Percentiles rank a stretch among this genome's conserved stretches.
phyloP scores from a whole-genome alignment of 64 coral and sea anemone species.

The Platygyra sinensis region DNA sequence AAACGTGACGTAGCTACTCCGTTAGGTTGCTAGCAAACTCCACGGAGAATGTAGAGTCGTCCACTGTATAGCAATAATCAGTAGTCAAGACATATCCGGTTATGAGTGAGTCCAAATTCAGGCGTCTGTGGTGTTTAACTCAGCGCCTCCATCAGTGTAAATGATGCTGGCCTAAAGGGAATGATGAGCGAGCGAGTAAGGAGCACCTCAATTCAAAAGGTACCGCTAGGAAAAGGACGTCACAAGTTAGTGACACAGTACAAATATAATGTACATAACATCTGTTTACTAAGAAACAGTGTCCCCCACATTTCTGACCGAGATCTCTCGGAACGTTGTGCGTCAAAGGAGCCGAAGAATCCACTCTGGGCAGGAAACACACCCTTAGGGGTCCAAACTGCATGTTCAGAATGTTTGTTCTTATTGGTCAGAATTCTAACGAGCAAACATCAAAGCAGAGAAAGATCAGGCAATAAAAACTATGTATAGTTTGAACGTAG shows the following conservation, averaged over 20 bases:
- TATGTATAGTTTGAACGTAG: too few relatives aligned
- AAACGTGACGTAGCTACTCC: neutral
- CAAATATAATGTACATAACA: neutral
- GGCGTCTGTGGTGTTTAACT: slow-evolving; percentile 1
- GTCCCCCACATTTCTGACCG: too few relatives aligned
- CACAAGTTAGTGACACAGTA: slow-evolving; percentile 24
- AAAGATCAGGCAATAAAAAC: too few relatives aligned
- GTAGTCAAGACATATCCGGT: slow-evolving; percentile 11
- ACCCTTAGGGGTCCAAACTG: too few relatives aligned
- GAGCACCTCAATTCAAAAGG: neutral
- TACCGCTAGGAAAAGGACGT: too few relatives aligned
- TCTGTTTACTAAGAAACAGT: too few relatives aligned
- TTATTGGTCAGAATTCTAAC: too few relatives aligned
- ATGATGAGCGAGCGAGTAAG: slow-evolving; percentile 20
- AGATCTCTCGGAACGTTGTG: too few relatives aligned
- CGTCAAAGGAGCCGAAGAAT: too few relatives aligned
- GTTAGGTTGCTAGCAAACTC: neutral
- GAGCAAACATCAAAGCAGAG: too few relatives aligned
- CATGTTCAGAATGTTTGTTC: too few relatives aligned
- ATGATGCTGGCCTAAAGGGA: slow-evolving; percentile 29
- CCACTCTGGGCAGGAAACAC: too few relatives aligned
- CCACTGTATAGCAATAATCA: neutral
- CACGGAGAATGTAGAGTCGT: neutral
- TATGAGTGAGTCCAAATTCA: slow-evolving; percentile 28
- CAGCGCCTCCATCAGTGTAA: slow-evolving; percentile 3